Evolutionary conservation across 1,140 invertebrate genomes (phyloP).

Genomic region (Andricus grossulariae): DNA sequence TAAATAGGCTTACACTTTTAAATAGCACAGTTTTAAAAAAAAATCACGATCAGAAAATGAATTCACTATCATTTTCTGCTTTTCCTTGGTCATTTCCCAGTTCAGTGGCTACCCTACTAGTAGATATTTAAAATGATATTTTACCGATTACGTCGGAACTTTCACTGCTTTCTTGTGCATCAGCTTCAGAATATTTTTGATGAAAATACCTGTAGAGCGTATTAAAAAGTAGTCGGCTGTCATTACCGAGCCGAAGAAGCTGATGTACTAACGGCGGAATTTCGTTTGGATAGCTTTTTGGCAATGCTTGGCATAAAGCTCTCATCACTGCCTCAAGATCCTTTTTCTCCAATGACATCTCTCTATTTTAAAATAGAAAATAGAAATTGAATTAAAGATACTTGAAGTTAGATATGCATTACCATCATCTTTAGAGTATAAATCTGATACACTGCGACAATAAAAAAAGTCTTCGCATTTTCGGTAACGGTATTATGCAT

Average conservation of each 20-base stretch:
- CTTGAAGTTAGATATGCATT: no score
- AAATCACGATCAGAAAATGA: no score
- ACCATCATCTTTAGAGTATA: no score
- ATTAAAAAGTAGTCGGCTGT: slow-evolving; percentile 65
- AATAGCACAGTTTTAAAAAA: no score
- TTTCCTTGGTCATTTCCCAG: no score
- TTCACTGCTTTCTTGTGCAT: slow-evolving; percentile 43
- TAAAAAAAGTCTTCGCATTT: slow-evolving; percentile 15
- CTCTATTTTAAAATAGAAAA: slow-evolving; percentile 54
- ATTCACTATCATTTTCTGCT: no score
- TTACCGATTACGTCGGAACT: slow-evolving; percentile 59
- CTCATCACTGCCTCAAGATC: slow-evolving; percentile 69
- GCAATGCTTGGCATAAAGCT: slow-evolving; percentile 66
- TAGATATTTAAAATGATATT: slow-evolving; percentile 24
- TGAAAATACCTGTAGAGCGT: slow-evolving; percentile 71
- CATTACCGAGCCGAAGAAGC: slow-evolving; percentile 67
- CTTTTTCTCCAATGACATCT: slow-evolving; percentile 67
- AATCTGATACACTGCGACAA: neutral
- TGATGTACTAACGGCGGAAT: slow-evolving; percentile 76
- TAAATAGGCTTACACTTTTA: no score
- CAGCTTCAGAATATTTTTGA: slow-evolving; percentile 57
- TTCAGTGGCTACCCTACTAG: no score
- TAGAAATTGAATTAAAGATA: neutral
- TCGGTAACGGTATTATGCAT: slow-evolving; percentile 12
- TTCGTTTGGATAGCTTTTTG: slow-evolving; percentile 63